Conservation (phyloP, 1,140 invertebrate genomes). For the Homalodisca vitripennis region DNA sequence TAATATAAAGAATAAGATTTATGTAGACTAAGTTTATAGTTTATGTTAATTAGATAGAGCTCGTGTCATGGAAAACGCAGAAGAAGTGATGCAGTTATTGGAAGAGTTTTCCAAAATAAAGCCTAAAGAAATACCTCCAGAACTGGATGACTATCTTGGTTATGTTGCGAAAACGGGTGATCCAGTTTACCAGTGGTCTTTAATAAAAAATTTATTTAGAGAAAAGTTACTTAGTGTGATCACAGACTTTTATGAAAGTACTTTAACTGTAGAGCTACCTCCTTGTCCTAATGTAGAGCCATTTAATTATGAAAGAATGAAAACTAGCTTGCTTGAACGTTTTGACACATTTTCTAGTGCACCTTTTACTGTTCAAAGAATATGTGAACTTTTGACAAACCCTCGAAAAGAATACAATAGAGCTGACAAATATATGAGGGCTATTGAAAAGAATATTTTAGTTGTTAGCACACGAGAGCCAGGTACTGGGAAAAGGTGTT, state of each 20-base stretch:
- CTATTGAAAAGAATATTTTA: conserved; percentile 90
- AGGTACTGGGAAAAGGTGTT: conserved; percentile 47
- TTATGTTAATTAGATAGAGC: too few relatives aligned
- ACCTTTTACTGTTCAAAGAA: conserved; percentile 94
- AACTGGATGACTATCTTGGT: conserved; percentile 86
- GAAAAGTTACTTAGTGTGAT: conserved; percentile 85
- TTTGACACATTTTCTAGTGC: conserved; percentile 83
- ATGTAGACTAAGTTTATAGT: too few relatives aligned
- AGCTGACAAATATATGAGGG: conserved; percentile 95
- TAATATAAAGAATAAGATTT: too few relatives aligned
- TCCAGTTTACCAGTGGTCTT: conserved; percentile 88
- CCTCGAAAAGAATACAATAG: conserved; percentile 93
- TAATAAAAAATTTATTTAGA: conserved; percentile 82
- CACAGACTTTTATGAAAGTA: conserved; percentile 79
- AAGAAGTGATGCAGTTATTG: conserved; percentile 75
- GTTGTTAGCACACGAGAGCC: conserved; percentile 95
- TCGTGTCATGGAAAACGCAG: conserved; percentile 77
- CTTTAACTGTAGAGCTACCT: conserved; percentile 69
- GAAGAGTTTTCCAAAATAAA: conserved; percentile 85
- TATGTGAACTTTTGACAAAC: conserved; percentile 88
- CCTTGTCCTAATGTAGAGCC: conserved; percentile 86
- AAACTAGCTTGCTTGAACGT: conserved; percentile 77
- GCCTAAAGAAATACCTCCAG: conserved; percentile 78
- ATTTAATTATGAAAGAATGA: conserved; percentile 89
- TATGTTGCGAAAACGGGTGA: conserved; percentile 93